A percentile compares a stretch with the other conserved stretches of the same genome.
These are phyloP conservation scores for Patagioenas fasciata DNA, from an alignment of 2,113 vertebrate genomes.

Conservation along the genomic window DNA sequence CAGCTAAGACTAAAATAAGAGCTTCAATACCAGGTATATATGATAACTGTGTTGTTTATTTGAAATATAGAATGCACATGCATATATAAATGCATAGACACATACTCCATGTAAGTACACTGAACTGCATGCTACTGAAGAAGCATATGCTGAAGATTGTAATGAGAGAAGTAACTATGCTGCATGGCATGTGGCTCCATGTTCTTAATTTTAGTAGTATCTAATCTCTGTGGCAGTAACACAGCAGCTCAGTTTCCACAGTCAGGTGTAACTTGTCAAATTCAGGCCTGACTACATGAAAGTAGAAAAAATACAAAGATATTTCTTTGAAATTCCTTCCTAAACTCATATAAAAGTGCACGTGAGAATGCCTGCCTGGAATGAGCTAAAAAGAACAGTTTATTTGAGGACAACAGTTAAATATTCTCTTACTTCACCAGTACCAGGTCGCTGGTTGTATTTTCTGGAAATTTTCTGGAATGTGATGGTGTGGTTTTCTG, in stretches of 20 bases:
- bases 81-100: not conserved
- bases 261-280: conserved; percentile 45
- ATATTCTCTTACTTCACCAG: not conserved
- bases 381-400: not conserved
- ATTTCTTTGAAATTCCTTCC: not conserved
- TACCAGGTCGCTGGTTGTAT: not conserved
- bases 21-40: not conserved
- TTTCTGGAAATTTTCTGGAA: not conserved
- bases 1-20: not conserved
- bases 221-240: conserved; percentile 43
- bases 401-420: not conserved
- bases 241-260: conserved; percentile 51
- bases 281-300: not conserved
- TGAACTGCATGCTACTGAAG: not conserved
- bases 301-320: not conserved
- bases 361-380: not conserved
- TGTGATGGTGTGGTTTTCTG: not conserved
- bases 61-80: not conserved
- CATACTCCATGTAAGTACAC: not conserved
- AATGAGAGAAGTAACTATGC: conserved; percentile 61
- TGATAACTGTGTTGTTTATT: not conserved
- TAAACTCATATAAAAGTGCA: not conserved
- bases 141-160: conserved; percentile 25
- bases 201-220: conserved; percentile 60
- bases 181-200: conserved; percentile 17